phyloP scores from a whole-genome alignment of 2,888 invertebrate species.

The Strigamia maritima region DNA sequence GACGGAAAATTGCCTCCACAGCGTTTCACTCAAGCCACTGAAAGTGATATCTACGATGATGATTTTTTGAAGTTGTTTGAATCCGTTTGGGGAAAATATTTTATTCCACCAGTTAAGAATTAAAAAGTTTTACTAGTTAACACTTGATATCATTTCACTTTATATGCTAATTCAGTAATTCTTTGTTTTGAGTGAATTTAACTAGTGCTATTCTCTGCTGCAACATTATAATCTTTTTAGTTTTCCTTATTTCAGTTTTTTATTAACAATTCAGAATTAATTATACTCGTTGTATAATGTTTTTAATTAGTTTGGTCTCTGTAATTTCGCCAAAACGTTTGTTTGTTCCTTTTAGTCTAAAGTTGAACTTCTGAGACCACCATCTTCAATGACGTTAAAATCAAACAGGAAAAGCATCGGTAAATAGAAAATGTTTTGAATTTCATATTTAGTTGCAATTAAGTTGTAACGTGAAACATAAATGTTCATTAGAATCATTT shows the following conservation, averaged over 20 bases:
- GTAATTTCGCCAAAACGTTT: background rate
- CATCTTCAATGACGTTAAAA: background rate
- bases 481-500: background rate
- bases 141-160: background rate
- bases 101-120: background rate
- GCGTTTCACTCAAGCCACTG: slow-evolving; percentile 4
- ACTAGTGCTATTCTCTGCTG: background rate
- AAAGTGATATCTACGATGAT: background rate
- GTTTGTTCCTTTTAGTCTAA: background rate
- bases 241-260: background rate
- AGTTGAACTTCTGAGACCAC: background rate
- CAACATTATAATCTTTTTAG: too few species aligned
- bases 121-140: background rate
- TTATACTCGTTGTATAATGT: background rate
- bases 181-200: background rate
- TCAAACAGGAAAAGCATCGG: background rate
- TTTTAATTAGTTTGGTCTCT: slow-evolving; percentile 9
- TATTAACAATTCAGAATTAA: background rate
- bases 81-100: background rate
- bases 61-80: background rate
- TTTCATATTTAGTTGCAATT: background rate
- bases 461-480: background rate
- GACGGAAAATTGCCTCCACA: slow-evolving; percentile 19
- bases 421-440: background rate
- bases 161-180: background rate